These are phyloP conservation scores for Felis catus DNA, from an alignment of 2,113 vertebrate genomes.

Conservation along the genomic window DNA sequence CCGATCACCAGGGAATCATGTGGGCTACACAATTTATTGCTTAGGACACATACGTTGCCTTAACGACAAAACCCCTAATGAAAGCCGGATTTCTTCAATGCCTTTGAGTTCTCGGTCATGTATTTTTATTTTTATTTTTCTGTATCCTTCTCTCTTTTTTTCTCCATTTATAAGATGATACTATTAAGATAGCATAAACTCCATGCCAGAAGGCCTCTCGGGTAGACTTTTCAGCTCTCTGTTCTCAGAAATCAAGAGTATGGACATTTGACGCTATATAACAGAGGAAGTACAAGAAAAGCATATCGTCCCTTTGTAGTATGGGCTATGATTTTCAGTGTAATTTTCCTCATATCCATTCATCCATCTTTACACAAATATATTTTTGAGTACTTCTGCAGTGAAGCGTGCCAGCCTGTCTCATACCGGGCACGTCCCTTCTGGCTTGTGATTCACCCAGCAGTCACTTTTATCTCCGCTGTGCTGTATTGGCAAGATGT, in stretches of 20 bases:
- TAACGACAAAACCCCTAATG: not conserved
- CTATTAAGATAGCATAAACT: not conserved
- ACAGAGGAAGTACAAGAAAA: not conserved
- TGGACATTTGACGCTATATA: not conserved
- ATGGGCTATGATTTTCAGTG: not conserved
- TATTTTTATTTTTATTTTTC: not conserved
- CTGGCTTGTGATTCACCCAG: not conserved
- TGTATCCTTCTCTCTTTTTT: not conserved
- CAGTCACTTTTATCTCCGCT: not conserved
- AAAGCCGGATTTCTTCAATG: not conserved
- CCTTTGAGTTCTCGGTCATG: not conserved
- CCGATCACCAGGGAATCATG: not conserved
- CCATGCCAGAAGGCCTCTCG: not conserved
- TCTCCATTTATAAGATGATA: not conserved
- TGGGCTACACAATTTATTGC: not conserved
- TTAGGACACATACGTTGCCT: not conserved
- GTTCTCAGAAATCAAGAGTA: not conserved
- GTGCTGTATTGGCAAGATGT: not conserved
- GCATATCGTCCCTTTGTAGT: not conserved
- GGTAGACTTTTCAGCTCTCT: not conserved
- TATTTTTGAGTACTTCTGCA: not conserved
- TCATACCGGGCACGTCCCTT: not conserved
- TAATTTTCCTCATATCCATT: not conserved
- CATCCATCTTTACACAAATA: not conserved
- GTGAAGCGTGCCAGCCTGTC: not conserved